Base-by-base conservation (phyloP, 2,888 invertebrate species). In the Isoperla grammatica region DNA sequence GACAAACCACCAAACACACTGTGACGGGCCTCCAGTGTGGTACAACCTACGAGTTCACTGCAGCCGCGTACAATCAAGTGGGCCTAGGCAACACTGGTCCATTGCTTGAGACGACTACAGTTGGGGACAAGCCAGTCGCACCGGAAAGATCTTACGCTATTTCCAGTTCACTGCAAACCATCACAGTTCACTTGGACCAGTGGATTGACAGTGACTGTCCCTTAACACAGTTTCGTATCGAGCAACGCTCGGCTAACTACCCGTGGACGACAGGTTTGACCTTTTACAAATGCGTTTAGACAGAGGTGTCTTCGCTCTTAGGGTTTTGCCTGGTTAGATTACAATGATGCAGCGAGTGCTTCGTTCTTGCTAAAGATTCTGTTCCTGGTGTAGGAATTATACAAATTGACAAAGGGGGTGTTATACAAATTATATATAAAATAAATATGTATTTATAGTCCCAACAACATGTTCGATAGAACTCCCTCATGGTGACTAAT, bases 71-170 rank as follows among this genome's bases (percentile, higher is more conserved):
- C 57, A 71, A 70, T 56, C 61, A 64, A 17, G 69, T 70, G 13
- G 71, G 71, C 4, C 68, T 65, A 49, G 68, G 71, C 12, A 65
- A 66, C 45, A 65, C 68, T 5, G 69, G 70, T 42, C 67, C 69
- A 29, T 62, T 65, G 23, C 56, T 67, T 2, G 54, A 59, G 4
- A 56, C 60, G 23, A 40, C 57, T 8, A 65, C 65, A 0, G 58
- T 57, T 9, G 65, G 65, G 11, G 61, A 60, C 8, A 56, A 59
- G 12, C 65, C 65, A 19, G 53, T 23, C 19, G 55, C 65, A 4
- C 65, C 65, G 1, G 20, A 58, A 2, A 37, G 45, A 11, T 6
- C 54, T 20, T 53, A 59, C 6, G 62, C 62, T 3, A 20, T 64
- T 23, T 56, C 61, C 5, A 60, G 56, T 23, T 57, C 61, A 19